Evolutionary conservation across 2,888 invertebrate species (phyloP), one percentile per base, ranked within the genome.

Genomic region (Drosophila subquinaria): DNA sequence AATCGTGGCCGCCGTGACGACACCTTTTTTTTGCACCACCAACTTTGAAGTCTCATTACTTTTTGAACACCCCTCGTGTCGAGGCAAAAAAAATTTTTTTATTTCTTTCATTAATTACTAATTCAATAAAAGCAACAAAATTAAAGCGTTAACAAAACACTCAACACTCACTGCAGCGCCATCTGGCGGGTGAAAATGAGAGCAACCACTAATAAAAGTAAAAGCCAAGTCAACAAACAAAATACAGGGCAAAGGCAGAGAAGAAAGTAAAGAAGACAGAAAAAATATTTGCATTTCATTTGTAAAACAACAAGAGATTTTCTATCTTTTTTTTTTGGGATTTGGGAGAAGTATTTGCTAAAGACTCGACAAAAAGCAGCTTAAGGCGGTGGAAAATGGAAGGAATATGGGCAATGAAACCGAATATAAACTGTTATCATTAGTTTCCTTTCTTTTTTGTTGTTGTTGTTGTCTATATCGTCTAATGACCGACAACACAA

Each of bases 271-370:
- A 35, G 38, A 40, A 9, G 4, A 57, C 10, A 17, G 33, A 4
- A 4, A 17, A 43, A 67, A 69, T 81, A 81, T 79, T 77, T 79
- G 70, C 78, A 73, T 77, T 77, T 77, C 67, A 70, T 77, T 79
- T 81, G 66, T 20, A 27, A 50, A 38, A 67, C 52, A 70, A 61
- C 52, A 55, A 35, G 8, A 47, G 30, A 33, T 42, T 36, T 50
- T 45, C 15, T n/a, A 4, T 4, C 15, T n/a, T 8, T 4, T 20
- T 20, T 57, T 23, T 45, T 45, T 35, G 9, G 27, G 27, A 23
- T 8, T 23, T 10, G 40, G 42, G 17, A 13, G 20, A 63, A 63
- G n/a, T 59, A 59, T 52, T 56, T 62, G 40, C 40, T 55, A 61
- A 69, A 61, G 60, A 60, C 65, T 65, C 23, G 36, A 20, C 10